Evolutionary conservation across 2,888 invertebrate genomes (phyloP).

Genomic region (Drosophila flavopinicola): DNA sequence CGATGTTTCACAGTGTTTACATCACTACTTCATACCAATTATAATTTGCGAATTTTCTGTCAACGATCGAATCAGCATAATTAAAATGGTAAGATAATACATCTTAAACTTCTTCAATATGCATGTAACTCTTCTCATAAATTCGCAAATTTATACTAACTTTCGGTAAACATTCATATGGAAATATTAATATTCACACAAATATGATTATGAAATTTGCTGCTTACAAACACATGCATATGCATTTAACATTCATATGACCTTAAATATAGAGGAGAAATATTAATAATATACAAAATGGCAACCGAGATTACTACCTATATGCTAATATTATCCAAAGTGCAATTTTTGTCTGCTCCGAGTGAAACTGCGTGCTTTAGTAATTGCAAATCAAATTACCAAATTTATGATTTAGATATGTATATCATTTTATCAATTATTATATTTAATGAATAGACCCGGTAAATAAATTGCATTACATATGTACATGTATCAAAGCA

Average conservation of each 20-base stretch:
- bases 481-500: too few relatives aligned
- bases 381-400: too few relatives aligned
- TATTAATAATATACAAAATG: too few relatives aligned
- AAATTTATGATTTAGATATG: too few relatives aligned
- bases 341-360: too few relatives aligned
- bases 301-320: too few relatives aligned
- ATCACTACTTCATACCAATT: conserved; percentile 26
- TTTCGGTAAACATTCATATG: neutral
- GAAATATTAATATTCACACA: neutral
- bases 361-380: too few relatives aligned
- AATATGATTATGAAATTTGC: conserved; percentile 5
- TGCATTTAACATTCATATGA: conserved; percentile 54
- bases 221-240: conserved; percentile 4
- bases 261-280: conserved; percentile 11
- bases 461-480: too few relatives aligned
- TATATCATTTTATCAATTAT: too few relatives aligned
- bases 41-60: conserved; percentile 15
- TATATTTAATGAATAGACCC: too few relatives aligned
- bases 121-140: neutral
- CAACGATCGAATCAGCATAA: conserved; percentile 11
- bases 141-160: neutral
- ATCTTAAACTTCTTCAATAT: neutral
- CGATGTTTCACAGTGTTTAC: conserved; percentile 3
- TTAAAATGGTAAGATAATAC: conserved; percentile 36
- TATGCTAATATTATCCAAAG: too few relatives aligned